Conservation (phyloP, 2,113 vertebrate genomes). For the Catharus bicknelli region DNA sequence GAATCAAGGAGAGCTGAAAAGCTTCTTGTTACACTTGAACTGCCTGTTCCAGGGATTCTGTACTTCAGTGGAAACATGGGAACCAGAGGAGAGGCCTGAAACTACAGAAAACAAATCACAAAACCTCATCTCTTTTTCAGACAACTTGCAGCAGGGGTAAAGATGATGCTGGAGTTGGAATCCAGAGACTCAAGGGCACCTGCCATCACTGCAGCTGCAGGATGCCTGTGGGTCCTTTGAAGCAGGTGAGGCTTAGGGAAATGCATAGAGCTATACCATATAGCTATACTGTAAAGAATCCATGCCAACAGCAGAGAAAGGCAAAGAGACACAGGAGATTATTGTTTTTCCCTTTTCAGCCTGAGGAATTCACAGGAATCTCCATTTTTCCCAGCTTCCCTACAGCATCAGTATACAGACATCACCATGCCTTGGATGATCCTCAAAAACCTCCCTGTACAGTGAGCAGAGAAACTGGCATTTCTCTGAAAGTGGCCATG, state of each 20-base stretch:
- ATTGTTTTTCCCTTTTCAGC: background rate
- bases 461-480: background rate
- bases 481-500: background rate
- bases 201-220: background rate
- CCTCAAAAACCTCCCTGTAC: background rate
- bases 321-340: background rate
- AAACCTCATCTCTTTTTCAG: too few species aligned
- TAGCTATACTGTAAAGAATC: background rate
- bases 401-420: background rate
- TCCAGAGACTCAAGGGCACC: background rate
- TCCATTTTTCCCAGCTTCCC: background rate
- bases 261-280: background rate
- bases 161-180: too few species aligned
- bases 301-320: background rate
- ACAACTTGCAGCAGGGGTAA: too few species aligned
- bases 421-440: accelerated
- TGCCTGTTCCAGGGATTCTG: background rate
- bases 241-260: background rate
- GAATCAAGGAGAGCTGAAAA: conserved; percentile 29
- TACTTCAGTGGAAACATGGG: background rate
- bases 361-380: background rate
- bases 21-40: conserved; percentile 39
- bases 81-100: background rate
- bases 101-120: background rate
- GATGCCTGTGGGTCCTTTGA: background rate